phyloP scores from a whole-genome alignment of 2,888 invertebrate genomes.

The Ctena decussata region DNA sequence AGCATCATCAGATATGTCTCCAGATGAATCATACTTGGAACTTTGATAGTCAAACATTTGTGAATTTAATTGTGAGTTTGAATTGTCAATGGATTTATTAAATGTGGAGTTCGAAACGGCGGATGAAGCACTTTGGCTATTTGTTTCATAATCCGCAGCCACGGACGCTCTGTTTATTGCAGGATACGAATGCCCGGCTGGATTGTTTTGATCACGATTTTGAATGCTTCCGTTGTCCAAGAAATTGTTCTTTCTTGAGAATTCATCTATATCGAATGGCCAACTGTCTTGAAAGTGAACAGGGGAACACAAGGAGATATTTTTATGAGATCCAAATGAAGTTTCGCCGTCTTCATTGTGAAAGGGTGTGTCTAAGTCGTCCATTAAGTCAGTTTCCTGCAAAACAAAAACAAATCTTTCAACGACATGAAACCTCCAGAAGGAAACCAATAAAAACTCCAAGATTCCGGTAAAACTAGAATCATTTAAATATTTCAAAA shows the following conservation, averaged over 20 bases:
- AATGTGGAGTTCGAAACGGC: background rate
- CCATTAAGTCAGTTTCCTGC: constrained; percentile 48
- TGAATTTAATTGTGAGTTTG: background rate
- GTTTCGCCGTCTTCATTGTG: background rate
- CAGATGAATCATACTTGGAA: background rate
- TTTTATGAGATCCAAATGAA: background rate
- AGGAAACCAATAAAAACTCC: too few species aligned
- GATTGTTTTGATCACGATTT: background rate
- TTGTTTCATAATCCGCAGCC: background rate
- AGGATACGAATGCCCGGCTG: background rate
- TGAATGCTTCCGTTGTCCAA: background rate
- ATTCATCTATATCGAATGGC: background rate
- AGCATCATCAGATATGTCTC: background rate
- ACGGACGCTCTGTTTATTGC: background rate
- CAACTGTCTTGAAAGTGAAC: background rate
- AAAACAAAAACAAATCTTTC: too few species aligned
- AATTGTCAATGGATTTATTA: background rate
- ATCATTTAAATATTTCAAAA: too few species aligned
- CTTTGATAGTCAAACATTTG: background rate
- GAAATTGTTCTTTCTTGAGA: background rate
- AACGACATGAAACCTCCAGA: too few species aligned
- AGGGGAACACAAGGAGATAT: background rate
- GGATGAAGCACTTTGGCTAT: background rate
- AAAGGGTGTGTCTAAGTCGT: constrained; percentile 25
- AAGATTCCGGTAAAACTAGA: too few species aligned